Base-by-base conservation (phyloP, 2,113 vertebrate genomes). In the Rhinogobius similis region DNA sequence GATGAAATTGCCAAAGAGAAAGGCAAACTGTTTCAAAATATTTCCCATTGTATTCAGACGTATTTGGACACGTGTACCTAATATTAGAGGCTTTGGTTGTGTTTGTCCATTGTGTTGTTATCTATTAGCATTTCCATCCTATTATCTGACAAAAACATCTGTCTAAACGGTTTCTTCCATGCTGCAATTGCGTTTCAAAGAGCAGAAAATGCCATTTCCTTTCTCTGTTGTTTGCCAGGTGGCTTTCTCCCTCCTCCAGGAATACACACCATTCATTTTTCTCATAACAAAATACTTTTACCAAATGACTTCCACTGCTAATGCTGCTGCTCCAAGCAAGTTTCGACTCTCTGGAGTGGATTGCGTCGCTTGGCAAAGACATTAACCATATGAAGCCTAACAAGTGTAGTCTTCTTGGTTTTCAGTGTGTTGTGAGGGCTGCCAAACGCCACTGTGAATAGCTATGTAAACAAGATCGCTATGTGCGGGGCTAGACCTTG, bases 391-490 rank as follows among this genome's bases (percentile, higher is more conserved):
- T 88, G 85, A 79, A 83, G 71, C 73, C 66, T 73, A 55, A 83
- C 84, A 83, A 83, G 89, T 88, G 78, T 81, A 24, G 24, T 55
- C 52, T 55, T 55, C 83, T 86, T 88, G 83, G 80, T 82, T 90
- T 90, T 82, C 78, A 75, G 83, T 70, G 79, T 78, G 83, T 86
- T 82, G 75, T 58, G 2, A 64, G 82, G 23, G 82, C 70, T 83
- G 88, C 89, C 90, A 90, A 90, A 82, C 86, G 89, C 81, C 86
- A 79, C 85, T 85, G 87, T 87, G 88, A 91, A 88, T 83, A 84
- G 86, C 84, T 87, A 81, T 89, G 88, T 89, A 90, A 92, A 92
- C 88, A 90, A 85, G 86, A 86, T 85, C 73, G 81, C 83, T 85
- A 76, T 81, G 89, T 62, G 79, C 55, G 2, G 84, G 76, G 78